These are phyloP conservation scores for Megalonaias nervosa DNA, from an alignment of 1,140 invertebrate species.

Conservation along the genomic window DNA sequence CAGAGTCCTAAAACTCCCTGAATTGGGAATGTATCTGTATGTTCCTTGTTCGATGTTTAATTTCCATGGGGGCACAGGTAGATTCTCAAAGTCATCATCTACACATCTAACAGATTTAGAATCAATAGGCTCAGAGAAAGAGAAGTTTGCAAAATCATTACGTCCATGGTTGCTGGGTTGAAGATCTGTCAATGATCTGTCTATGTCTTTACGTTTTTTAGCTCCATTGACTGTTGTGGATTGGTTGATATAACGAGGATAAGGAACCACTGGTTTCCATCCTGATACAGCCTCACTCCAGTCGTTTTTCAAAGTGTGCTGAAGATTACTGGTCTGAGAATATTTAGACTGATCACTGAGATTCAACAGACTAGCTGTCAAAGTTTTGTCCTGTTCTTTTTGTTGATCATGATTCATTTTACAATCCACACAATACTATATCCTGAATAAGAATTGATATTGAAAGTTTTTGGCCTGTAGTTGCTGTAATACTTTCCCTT, in stretches of 20 bases:
- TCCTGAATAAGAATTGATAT: no score
- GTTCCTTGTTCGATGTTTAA: slow-evolving; percentile 60
- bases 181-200: slow-evolving; percentile 19
- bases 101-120: slow-evolving; percentile 41
- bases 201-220: slow-evolving; percentile 23
- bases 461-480: no score
- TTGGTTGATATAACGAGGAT: slow-evolving; percentile 34
- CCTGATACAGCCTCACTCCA: slow-evolving; percentile 51
- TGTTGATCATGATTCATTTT: slow-evolving; percentile 40
- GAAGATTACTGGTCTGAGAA: slow-evolving; percentile 13
- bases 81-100: slow-evolving; percentile 44
- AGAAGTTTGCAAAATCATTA: slow-evolving; percentile 19
- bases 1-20: slow-evolving; percentile 53
- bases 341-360: slow-evolving; percentile 36
- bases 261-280: slow-evolving; percentile 43
- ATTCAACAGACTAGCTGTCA: slow-evolving; percentile 31
- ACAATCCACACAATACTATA: neutral
- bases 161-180: slow-evolving; percentile 12
- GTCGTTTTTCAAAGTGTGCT: slow-evolving; percentile 31
- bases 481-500: no score
- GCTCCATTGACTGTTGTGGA: slow-evolving; percentile 12
- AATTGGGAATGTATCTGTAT: slow-evolving; percentile 61
- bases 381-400: slow-evolving; percentile 35
- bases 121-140: neutral
- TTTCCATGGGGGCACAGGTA: slow-evolving; percentile 51